Evolutionary conservation across 2,888 invertebrate genomes (phyloP), one percentile per base, ranked within the genome.

Genomic region (Tiphia femorata): DNA sequence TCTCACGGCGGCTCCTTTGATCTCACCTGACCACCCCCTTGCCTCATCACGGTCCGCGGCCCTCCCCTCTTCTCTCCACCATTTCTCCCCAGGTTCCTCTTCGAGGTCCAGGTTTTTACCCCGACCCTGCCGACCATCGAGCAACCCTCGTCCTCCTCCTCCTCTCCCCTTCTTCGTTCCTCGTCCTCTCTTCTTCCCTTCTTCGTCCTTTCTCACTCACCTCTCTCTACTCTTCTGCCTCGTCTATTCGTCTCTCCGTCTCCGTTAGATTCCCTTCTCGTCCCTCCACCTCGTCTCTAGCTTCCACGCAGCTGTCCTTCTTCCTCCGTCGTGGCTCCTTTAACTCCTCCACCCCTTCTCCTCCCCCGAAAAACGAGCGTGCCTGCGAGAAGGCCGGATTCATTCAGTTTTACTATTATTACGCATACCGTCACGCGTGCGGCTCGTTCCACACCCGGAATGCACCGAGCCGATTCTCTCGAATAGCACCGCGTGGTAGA

Each of bases 1-100:
- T 80, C 81, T 80, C 81, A 79, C 79, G 78, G 80, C 80, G 81
- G 80, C 55, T 19, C 61, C 75, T 81, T 81, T 81, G 75, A 80
- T 80, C 80, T 76, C 67, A 38, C 42, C 62, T 62, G 68, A 62
- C 70, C 69, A 71, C 74, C 70, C 73, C 73, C 73, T 76, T 65
- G 58, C 46, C 69, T 55, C 65, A 71, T 69, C 69, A 53, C 60
- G 61, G 61, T 66, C 53, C 51, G 58, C 48, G 62, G 49, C 53
- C 70, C 60, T 43, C 42, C 54, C 40, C 65, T 53, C 54, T 61
- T 33, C 58, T n/a, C 64, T 56, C 64, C 67, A 10, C 30, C 61
- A 23, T 30, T 53, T 40, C 46, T 43, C 48, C 43, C 58, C 48
- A 50, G 55, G 43, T 50, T 57, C 50, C 33, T 41, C 56, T 57